These are phyloP conservation scores for Pseudochromis fuscus DNA, from an alignment of 2,797 vertebrate species.

Conservation along the genomic window DNA sequence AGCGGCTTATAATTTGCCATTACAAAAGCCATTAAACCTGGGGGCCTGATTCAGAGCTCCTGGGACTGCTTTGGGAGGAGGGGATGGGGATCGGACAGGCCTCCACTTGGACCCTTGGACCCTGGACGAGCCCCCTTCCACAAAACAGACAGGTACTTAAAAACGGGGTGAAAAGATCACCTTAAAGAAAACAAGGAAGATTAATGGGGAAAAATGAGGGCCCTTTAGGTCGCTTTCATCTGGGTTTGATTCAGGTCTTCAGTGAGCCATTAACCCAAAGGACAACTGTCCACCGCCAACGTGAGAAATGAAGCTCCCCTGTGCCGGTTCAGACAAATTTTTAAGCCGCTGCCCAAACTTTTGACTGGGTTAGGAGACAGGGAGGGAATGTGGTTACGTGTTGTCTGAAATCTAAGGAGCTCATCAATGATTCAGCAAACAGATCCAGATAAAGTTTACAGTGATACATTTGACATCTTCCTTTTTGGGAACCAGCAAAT, in stretches of 20 bases:
- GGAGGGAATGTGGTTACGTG: conserved; percentile 9
- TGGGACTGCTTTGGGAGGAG: conserved; percentile 74
- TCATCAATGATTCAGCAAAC: conserved; percentile 50
- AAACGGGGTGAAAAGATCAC: conserved; percentile 87
- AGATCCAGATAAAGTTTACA: conserved; percentile 39
- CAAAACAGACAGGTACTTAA: conserved; percentile 87
- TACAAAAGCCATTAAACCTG: conserved; percentile 87
- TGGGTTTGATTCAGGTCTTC: conserved; percentile 86
- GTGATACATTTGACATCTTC: background rate
- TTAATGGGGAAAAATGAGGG: conserved; percentile 86
- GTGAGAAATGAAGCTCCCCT: conserved; percentile 86
- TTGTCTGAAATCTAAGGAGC: conserved; percentile 41
- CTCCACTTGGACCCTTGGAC: conserved; percentile 81
- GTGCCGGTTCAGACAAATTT: conserved; percentile 76
- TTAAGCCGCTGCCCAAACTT: conserved; percentile 64
- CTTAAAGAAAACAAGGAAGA: conserved; percentile 87
- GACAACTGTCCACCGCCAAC: conserved; percentile 83
- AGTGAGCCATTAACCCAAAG: conserved; percentile 85
- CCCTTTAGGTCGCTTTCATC: conserved; percentile 86
- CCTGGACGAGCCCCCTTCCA: conserved; percentile 80
- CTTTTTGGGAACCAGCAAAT: background rate
- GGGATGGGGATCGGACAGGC: conserved; percentile 72
- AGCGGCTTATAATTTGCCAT: conserved; percentile 90
- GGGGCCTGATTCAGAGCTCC: conserved; percentile 79
- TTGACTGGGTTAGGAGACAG: conserved; percentile 26